Percentiles rank a stretch among this genome's conserved stretches.
These are phyloP conservation scores for Chaetodon auriga DNA, from an alignment of 2,113 vertebrate genomes.

Conservation along the genomic window DNA sequence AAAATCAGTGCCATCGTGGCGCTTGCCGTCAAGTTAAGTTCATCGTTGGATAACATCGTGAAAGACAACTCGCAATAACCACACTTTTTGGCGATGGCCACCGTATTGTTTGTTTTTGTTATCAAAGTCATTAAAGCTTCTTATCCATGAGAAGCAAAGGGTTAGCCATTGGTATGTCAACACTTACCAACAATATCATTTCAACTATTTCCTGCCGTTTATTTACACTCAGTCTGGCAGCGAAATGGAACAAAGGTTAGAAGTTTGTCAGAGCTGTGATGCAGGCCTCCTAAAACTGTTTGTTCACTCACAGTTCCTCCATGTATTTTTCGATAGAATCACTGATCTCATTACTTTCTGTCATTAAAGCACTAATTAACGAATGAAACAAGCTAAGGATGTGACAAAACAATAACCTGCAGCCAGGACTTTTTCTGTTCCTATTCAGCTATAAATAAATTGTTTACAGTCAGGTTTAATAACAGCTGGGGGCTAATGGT, in stretches of 20 bases:
- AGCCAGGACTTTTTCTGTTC: conserved; percentile 15
- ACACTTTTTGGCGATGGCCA: conserved; percentile 10
- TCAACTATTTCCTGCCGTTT: conserved; percentile 61
- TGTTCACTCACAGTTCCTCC: background rate
- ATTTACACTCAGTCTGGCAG: conserved; percentile 49
- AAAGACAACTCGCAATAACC: background rate
- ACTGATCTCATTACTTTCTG: conserved; percentile 11
- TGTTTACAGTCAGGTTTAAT: conserved; percentile 35
- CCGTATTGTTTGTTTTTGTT: conserved; percentile 56
- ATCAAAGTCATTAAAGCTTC: conserved; percentile 56
- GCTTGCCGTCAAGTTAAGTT: background rate
- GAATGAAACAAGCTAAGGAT: conserved; percentile 14
- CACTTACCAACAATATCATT: conserved; percentile 42
- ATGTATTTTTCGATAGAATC: conserved; percentile 13
- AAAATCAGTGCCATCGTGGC: too few species aligned
- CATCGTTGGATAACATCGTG: background rate
- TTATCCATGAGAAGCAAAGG: conserved; percentile 63
- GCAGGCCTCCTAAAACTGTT: background rate
- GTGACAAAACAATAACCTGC: conserved; percentile 25
- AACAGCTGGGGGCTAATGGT: conserved; percentile 3
- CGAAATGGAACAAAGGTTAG: conserved; percentile 27
- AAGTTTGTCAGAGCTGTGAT: conserved; percentile 25
- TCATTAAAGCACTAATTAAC: conserved; percentile 41
- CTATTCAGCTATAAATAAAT: conserved; percentile 34
- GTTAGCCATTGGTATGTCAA: conserved; percentile 46